Percentiles rank a stretch among this genome's conserved stretches.
phyloP scores from a whole-genome alignment of 2,888 invertebrate genomes.

The Hypomecis punctinalis region DNA sequence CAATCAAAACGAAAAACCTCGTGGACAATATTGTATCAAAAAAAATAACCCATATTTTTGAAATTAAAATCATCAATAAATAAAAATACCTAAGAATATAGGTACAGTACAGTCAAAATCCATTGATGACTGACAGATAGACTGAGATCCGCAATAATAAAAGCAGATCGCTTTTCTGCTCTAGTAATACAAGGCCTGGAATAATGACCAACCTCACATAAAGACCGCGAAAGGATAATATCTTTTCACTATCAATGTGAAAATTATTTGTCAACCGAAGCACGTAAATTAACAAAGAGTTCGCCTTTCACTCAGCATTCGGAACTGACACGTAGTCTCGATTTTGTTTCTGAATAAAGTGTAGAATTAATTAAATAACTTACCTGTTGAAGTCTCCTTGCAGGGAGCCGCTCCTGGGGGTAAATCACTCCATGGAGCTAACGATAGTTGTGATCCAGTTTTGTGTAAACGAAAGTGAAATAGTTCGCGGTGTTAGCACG shows the following conservation, averaged over 20 bases:
- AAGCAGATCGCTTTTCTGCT: neutral
- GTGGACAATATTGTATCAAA: neutral
- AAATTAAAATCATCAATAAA: neutral
- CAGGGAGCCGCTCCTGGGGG: conserved; percentile 47
- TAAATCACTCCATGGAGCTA: conserved; percentile 62
- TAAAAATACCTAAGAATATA: neutral
- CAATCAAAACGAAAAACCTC: conserved; percentile 29
- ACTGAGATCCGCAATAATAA: conserved; percentile 6
- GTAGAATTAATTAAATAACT: conserved; percentile 59
- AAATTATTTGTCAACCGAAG: conserved; percentile 62
- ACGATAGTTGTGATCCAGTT: conserved; percentile 51
- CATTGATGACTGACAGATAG: neutral
- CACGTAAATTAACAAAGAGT: conserved; percentile 78
- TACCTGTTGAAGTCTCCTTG: conserved; percentile 65
- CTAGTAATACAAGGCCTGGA: neutral
- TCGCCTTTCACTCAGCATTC: conserved; percentile 81
- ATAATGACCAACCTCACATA: neutral
- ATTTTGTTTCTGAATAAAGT: conserved; percentile 64
- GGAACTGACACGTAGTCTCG: conserved; percentile 79
- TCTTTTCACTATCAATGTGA: conserved; percentile 42
- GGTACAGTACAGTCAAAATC: neutral
- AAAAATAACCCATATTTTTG: neutral
- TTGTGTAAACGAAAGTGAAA: conserved; percentile 69
- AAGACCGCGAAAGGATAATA: conserved; percentile 27
- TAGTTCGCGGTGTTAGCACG: conserved; percentile 48